phyloP scores from a whole-genome alignment of 1,140 invertebrate genomes.

The Bombus polaris region DNA sequence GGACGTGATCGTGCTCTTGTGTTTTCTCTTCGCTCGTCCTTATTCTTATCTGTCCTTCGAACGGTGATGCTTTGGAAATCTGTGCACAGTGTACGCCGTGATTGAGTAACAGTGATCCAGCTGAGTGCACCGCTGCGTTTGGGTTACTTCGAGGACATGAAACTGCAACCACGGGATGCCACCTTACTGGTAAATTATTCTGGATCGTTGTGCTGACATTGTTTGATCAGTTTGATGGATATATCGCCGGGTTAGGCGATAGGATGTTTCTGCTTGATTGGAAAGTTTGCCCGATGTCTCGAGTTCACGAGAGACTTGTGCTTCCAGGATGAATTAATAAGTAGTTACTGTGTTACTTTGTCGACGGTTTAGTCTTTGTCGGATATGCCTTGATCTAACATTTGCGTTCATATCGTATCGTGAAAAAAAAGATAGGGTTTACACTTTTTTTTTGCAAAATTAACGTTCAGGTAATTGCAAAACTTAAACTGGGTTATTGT shows the following conservation, averaged over 20 bases:
- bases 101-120: slow-evolving; percentile 51
- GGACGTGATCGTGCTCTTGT: slow-evolving; percentile 7
- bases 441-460: neutral
- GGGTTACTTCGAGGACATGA: slow-evolving; percentile 67
- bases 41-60: neutral
- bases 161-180: slow-evolving; percentile 75
- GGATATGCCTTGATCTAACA: no score
- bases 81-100: slow-evolving; percentile 31
- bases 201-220: neutral
- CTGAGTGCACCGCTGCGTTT: slow-evolving; percentile 21
- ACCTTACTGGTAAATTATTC: slow-evolving; percentile 79
- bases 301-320: neutral
- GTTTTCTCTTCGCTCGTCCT: neutral
- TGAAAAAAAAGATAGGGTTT: neutral
- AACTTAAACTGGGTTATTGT: neutral
- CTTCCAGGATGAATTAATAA: neutral
- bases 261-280: slow-evolving; percentile 8
- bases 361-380: neutral
- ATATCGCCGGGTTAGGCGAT: neutral
- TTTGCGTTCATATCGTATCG: no score
- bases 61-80: neutral
- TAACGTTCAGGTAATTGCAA: neutral
- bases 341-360: neutral
- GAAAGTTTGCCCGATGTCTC: neutral
- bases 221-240: neutral